These are phyloP conservation scores for Drymodes brunneopygia DNA, from an alignment of 2,113 vertebrate genomes.

Conservation along the genomic window DNA sequence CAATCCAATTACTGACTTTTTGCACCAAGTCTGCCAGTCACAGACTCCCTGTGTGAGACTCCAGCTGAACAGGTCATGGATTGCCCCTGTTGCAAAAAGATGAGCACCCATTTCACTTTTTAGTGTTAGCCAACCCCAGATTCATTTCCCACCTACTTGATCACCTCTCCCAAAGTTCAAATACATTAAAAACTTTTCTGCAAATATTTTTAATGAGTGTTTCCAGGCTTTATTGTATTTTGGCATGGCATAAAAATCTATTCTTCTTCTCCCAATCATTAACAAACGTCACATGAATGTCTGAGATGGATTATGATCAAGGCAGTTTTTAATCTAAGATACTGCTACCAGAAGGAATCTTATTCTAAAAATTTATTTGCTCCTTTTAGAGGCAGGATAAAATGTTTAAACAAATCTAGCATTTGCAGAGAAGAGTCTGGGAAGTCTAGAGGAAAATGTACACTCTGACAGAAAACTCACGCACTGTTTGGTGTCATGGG, in stretches of 20 bases:
- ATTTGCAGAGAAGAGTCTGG: not conserved
- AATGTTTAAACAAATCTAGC: conserved; percentile 14
- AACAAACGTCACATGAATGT: not conserved
- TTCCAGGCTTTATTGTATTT: not conserved
- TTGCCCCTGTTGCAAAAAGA: not conserved
- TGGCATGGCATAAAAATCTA: not conserved
- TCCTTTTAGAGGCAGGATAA: not conserved
- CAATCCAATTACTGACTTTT: not conserved
- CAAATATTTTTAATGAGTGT: not conserved
- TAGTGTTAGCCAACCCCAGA: not conserved
- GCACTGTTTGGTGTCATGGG: not conserved
- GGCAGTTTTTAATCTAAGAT: not conserved
- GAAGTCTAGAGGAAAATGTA: not conserved
- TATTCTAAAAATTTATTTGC: not conserved
- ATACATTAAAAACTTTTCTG: not conserved
- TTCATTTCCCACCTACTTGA: not conserved
- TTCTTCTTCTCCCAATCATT: not conserved
- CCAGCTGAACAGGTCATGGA: not conserved
- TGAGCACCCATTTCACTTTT: not conserved
- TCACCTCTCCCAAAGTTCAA: not conserved
- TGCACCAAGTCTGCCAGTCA: not conserved
- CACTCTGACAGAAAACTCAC: not conserved
- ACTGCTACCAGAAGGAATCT: not conserved
- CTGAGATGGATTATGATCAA: not conserved
- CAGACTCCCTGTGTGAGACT: not conserved